Evolutionary conservation across 2,888 invertebrate species (phyloP), one percentile per base, ranked within the genome.

Genomic region (Sarcophaga carnaria): DNA sequence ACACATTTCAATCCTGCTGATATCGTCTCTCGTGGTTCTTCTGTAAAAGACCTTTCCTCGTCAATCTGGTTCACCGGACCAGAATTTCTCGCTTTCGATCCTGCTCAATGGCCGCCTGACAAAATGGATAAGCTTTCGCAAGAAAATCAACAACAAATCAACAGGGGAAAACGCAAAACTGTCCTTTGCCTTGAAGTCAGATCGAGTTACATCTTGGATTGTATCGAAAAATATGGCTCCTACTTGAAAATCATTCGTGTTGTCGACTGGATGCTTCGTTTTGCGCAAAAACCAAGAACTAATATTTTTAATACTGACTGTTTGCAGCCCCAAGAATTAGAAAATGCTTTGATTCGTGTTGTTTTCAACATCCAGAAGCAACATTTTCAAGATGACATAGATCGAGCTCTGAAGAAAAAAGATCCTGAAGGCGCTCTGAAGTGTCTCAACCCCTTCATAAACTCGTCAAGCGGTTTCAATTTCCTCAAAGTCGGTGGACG

Each of bases 1-100:
- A 85, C 86, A 10, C 25, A 81, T 5, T 63, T 25, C 45, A 88
- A 88, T 59, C 83, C 86, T 60, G 88, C 85, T 3, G 88, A 89
- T 54, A 25, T 22, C 22, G 22, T 22, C 22, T 22, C 22, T 86
- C 20, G 87, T 22, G 87, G 87, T 27, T 66, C 72, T 25, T 22
- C 80, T 12, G 77, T 77, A 4, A 62, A 72, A 22, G 85, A 84
- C 47, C 72, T 85, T n/a, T n/a, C 27, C 6, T 64, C 70, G 17
- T 78, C 79, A 60, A 74, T 78, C 62, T 89, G 86, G 83, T 82
- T 74, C 5, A 74, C 45, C 27, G 80, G 85, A 45, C 80, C 86
- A 17, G 37, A 12, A 12, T 54, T 14, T 54, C 54, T 54, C 4
- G 4, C 12, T 17, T 45, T 49, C 12, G 27, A 49, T 1, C 12